phyloP scores from a whole-genome alignment of 2,888 invertebrate species.

The Athalia cordata region DNA sequence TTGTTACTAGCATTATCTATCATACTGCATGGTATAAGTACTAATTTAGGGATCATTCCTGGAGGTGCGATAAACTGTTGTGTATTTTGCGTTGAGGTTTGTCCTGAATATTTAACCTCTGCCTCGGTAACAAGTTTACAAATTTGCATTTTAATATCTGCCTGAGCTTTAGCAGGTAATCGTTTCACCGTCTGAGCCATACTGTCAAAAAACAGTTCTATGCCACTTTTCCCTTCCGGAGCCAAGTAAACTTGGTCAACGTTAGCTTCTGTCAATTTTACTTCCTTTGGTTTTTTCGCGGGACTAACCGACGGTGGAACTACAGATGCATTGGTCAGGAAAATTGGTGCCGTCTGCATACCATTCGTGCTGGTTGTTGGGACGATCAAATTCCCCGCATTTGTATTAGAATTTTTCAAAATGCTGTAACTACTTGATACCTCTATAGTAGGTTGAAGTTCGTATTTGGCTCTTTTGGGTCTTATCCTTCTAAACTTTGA shows the following conservation, averaged over 20 bases:
- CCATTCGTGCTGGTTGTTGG: slow-evolving; percentile 18
- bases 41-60: slow-evolving; percentile 68
- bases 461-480: slow-evolving; percentile 55
- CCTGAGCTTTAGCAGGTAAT: slow-evolving; percentile 66
- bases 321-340: slow-evolving; percentile 31
- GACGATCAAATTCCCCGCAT: slow-evolving; percentile 21
- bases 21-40: slow-evolving; percentile 69
- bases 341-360: slow-evolving; percentile 13
- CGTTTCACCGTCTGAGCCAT: slow-evolving; percentile 67
- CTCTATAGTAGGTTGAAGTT: slow-evolving; percentile 44
- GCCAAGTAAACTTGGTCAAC: slow-evolving; percentile 47
- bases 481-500: slow-evolving; percentile 67
- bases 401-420: slow-evolving; percentile 32
- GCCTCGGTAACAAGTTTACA: slow-evolving; percentile 68
- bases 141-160: slow-evolving; percentile 68
- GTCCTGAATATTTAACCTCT: slow-evolving; percentile 60
- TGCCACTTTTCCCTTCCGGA: slow-evolving; percentile 49
- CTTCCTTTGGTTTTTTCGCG: slow-evolving; percentile 2
- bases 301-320: slow-evolving; percentile 11
- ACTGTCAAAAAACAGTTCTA: slow-evolving; percentile 68
- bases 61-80: slow-evolving; percentile 62
- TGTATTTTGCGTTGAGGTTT: slow-evolving; percentile 53
- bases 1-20: slow-evolving; percentile 63
- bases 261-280: slow-evolving; percentile 36
- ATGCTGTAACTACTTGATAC: slow-evolving; percentile 48